Evolutionary conservation across 2,113 vertebrate species (phyloP).

Genomic region (Strix uralensis): DNA sequence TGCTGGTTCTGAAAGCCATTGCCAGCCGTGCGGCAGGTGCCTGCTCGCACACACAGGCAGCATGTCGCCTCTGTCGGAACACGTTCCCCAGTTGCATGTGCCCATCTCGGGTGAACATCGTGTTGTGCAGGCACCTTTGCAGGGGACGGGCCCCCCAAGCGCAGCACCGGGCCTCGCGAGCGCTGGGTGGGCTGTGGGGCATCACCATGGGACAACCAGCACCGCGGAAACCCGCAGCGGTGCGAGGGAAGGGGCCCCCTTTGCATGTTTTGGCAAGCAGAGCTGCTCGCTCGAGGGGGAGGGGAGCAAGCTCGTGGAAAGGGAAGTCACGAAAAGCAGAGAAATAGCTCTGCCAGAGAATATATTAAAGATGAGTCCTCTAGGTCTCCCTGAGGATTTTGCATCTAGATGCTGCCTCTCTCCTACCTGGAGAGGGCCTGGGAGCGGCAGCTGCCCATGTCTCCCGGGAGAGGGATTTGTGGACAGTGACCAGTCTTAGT

Average conservation of each 20-base stretch:
- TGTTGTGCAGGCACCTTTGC: accelerated
- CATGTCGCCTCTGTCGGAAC: not conserved
- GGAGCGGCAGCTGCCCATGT: not conserved
- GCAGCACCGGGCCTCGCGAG: accelerated
- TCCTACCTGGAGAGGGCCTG: not conserved
- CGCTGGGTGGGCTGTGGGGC: not conserved
- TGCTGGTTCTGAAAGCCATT: too few species aligned
- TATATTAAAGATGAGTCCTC: not conserved
- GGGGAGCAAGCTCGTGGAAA: not conserved
- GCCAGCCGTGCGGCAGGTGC: too few species aligned
- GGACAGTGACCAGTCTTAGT: not conserved
- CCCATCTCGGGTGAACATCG: accelerated
- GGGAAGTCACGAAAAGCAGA: not conserved
- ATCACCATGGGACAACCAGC: accelerated
- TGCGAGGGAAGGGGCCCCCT: not conserved
- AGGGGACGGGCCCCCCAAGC: accelerated
- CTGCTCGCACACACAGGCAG: not conserved
- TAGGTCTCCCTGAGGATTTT: not conserved
- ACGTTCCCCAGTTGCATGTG: not conserved
- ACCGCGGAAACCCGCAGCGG: accelerated
- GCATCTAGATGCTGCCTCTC: not conserved
- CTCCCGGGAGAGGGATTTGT: not conserved
- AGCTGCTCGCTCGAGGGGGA: not conserved
- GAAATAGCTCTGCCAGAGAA: not conserved
- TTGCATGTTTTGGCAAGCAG: not conserved